A percentile compares a stretch with the other conserved stretches of the same genome.
Evolutionary conservation across 2,113 vertebrate genomes (phyloP).

Genomic region (Odobenus rosmarus): DNA sequence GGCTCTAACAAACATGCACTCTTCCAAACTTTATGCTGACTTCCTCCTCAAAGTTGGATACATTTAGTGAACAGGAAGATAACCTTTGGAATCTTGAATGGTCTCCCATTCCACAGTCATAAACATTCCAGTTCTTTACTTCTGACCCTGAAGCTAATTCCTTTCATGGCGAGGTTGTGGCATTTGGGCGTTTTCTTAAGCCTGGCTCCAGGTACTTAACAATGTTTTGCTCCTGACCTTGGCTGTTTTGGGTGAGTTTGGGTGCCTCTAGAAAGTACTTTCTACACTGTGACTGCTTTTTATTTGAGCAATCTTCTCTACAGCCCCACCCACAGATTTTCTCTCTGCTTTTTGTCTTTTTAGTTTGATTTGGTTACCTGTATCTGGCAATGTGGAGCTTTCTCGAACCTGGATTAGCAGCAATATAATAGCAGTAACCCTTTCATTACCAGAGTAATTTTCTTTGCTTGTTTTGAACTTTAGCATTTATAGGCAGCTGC

Average conservation of each 20-base stretch:
- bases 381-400: constrained; percentile 20
- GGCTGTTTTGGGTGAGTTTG: constrained; percentile 5
- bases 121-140: constrained; percentile 1
- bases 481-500: constrained; percentile 58
- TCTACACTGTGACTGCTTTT: background rate
- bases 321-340: background rate
- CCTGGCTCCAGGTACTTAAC: background rate
- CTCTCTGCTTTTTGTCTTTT: constrained; percentile 8
- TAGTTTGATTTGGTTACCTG: constrained; percentile 46
- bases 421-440: constrained; percentile 61
- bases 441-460: constrained; percentile 77
- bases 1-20: background rate
- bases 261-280: constrained; percentile 34
- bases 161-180: constrained; percentile 26
- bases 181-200: constrained; percentile 37
- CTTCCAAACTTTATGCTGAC: background rate
- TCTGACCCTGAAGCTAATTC: background rate
- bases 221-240: background rate
- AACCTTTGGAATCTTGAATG: background rate
- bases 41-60: background rate
- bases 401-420: constrained; percentile 69
- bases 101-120: background rate
- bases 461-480: constrained; percentile 73
- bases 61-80: background rate
- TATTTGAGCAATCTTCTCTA: background rate